phyloP scores from a whole-genome alignment of 2,888 invertebrate genomes.

The Agonopterix alstromeriana region DNA sequence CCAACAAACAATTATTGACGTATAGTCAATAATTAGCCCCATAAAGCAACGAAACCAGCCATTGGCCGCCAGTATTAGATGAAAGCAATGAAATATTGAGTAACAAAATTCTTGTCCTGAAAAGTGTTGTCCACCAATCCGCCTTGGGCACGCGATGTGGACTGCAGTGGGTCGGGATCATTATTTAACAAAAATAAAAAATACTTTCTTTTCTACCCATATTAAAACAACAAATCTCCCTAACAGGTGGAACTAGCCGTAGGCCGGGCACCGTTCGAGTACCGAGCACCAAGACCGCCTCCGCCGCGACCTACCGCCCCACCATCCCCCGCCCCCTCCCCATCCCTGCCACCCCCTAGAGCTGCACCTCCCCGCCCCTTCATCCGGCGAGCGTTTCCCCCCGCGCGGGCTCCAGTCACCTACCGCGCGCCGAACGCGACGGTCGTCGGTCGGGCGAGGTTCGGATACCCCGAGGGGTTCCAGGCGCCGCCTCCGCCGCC shows the following conservation, averaged over 20 bases:
- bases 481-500: slow-evolving; percentile 25
- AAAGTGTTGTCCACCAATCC: no score
- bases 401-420: slow-evolving; percentile 20
- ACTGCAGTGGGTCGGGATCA: no score
- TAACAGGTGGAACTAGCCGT: slow-evolving; percentile 59
- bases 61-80: no score
- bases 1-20: no score
- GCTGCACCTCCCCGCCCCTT: slow-evolving; percentile 19
- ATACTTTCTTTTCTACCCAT: background rate
- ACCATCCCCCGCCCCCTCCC: slow-evolving; percentile 14
- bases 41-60: no score
- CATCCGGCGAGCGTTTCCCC: slow-evolving; percentile 23
- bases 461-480: slow-evolving; percentile 20
- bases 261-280: slow-evolving; percentile 58
- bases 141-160: no score
- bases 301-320: slow-evolving; percentile 20
- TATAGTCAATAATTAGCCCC: no score
- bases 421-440: slow-evolving; percentile 10
- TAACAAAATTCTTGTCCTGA: no score
- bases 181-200: no score
- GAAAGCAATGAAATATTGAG: no score
- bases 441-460: background rate
- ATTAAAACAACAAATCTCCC: background rate
- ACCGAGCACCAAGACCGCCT: slow-evolving; percentile 30
- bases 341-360: slow-evolving; percentile 5